A percentile compares a stretch with the other conserved stretches of the same genome.
Conservation (phyloP, 2,797 vertebrate genomes). For the Schizothorax lantsangensis region DNA sequence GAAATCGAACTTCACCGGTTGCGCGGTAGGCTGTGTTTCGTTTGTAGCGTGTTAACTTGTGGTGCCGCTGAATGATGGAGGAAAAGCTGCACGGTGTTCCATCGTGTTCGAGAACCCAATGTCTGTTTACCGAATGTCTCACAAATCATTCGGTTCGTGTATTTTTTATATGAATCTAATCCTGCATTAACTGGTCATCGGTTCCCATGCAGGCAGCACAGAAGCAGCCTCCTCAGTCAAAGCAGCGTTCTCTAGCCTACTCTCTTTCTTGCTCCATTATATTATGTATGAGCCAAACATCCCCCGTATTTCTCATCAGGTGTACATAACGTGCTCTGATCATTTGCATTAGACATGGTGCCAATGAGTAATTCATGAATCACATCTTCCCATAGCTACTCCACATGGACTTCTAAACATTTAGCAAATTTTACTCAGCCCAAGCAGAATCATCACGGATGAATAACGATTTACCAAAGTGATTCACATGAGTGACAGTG, state of each 20-base stretch:
- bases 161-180: background rate
- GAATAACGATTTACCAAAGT: conserved; percentile 31
- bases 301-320: conserved; percentile 26
- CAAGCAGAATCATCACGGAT: conserved; percentile 2
- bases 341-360: conserved; percentile 13
- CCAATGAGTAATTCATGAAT: conserved; percentile 43
- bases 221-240: conserved; percentile 3
- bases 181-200: too few species aligned
- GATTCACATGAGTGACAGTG: conserved; percentile 17
- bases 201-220: background rate
- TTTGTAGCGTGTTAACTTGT: background rate
- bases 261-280: conserved; percentile 1
- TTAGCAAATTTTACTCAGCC: background rate
- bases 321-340: conserved; percentile 2
- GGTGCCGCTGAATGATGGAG: background rate
- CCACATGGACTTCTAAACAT: conserved; percentile 1
- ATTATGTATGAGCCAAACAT: conserved; percentile 1
- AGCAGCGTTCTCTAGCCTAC: background rate
- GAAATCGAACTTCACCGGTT: background rate
- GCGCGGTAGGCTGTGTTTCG: background rate
- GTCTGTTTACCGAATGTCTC: background rate
- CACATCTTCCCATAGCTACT: background rate
- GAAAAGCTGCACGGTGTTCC: background rate
- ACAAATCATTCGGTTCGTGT: background rate
- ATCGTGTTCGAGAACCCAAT: background rate